Base-by-base conservation (phyloP, 2,888 invertebrate genomes). In the Tiphia femorata region DNA sequence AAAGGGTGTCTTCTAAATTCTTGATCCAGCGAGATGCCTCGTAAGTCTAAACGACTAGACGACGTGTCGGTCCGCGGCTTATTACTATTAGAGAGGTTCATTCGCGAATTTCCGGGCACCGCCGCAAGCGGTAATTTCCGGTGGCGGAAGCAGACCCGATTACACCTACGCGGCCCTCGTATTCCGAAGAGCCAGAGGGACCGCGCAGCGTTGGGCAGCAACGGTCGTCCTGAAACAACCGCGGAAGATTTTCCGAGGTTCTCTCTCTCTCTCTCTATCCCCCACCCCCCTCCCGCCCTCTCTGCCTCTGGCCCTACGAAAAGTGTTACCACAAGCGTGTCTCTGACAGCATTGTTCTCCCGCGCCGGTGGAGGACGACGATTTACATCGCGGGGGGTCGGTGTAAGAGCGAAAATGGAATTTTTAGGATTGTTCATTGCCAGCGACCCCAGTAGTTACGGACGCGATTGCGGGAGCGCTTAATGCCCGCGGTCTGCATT, bases 61-160 rank as follows among this genome's bases (percentile, higher is more conserved):
- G 30, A 25, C 25, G 33, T 43, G 29, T 25, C 12, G 33, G 12
- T 14, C 8, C 25, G 6, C 35, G 35, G 67, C 70, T 72, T 74
- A 74, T 73, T 72, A 74, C 67, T 69, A 75, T 79, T 76, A 76
- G 58, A 66, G 66, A 69, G 72, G 70, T 76, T 75, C 70, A 67
- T 73, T 73, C 67, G 60, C 63, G 69, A 78, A 73, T 77, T 75
- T 79, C 75, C 75, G 75, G 70, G 40, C 49, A 44, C 55, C 61
- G 69, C 76, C 76, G 73, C 76, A 71, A 77, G 73, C 73, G 61
- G 73, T 77, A 80, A 80, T 80, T 80, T 80, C 78, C 78, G 75
- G 64, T 60, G 51, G 52, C 70, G 75, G 77, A 76, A 73, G 67
- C 64, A 63, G 61, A 69, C 62, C 65, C 59, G 70, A 72, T 77